These are phyloP conservation scores for Pristionchus entomophagus DNA, from an alignment of 2,888 invertebrate genomes.

Conservation along the genomic window DNA sequence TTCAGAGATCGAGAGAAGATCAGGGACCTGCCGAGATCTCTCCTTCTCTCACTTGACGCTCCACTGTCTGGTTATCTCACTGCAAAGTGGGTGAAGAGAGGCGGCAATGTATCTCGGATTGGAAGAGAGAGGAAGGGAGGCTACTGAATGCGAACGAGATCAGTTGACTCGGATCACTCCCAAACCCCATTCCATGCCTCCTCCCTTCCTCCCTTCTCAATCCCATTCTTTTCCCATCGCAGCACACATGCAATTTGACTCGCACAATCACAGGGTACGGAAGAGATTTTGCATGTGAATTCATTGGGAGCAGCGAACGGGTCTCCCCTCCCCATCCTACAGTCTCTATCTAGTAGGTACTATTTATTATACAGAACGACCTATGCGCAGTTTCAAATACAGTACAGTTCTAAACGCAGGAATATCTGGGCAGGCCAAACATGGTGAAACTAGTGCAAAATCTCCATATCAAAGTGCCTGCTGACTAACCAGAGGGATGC, in stretches of 20 bases:
- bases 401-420: background rate
- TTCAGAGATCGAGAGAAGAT: background rate
- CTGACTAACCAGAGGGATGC: constrained; percentile 3
- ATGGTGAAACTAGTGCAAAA: background rate
- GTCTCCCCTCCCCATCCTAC: background rate
- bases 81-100: background rate
- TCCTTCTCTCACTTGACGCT: background rate
- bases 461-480: constrained; percentile 12
- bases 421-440: background rate
- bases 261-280: background rate
- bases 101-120: background rate
- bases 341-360: background rate
- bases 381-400: background rate
- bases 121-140: background rate
- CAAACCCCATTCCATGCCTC: background rate
- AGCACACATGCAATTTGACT: background rate
- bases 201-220: constrained; percentile 15
- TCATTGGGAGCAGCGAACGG: constrained; percentile 17
- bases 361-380: background rate
- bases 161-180: constrained; percentile 7
- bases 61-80: background rate
- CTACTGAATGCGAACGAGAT: background rate
- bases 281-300: constrained; percentile 13
- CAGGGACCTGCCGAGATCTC: background rate
- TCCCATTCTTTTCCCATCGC: background rate